These are phyloP conservation scores for Gymnocheta viridis DNA, from an alignment of 2,888 invertebrate species.

Conservation along the genomic window DNA sequence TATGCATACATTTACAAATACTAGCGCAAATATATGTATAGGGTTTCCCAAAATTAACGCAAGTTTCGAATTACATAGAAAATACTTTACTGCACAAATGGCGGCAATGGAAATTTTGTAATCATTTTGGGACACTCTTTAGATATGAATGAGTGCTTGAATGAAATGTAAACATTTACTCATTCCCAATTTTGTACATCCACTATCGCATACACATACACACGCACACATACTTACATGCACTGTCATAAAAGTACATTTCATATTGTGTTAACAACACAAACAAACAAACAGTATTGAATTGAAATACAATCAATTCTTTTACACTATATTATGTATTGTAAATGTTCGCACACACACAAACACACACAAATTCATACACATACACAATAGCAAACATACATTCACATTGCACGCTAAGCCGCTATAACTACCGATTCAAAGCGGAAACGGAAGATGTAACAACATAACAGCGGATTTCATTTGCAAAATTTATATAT, in stretches of 20 bases:
- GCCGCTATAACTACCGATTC: neutral
- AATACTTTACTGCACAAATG: too few relatives aligned
- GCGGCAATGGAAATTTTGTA: too few relatives aligned
- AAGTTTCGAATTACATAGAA: too few relatives aligned
- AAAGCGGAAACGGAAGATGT: conserved; percentile 58
- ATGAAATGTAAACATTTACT: conserved; percentile 17
- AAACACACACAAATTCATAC: neutral
- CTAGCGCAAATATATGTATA: too few relatives aligned
- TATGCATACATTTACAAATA: neutral
- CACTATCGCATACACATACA: neutral
- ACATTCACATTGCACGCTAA: neutral
- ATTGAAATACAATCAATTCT: conserved; percentile 49
- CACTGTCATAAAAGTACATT: conserved; percentile 9
- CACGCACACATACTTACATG: neutral
- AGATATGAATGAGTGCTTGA: conserved; percentile 7
- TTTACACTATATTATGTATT: conserved; percentile 22
- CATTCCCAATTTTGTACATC: conserved; percentile 33
- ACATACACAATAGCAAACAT: neutral
- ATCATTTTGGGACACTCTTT: too few relatives aligned
- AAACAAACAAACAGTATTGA: conserved; percentile 30
- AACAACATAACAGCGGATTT: conserved; percentile 56
- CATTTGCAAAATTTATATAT: conserved; percentile 41
- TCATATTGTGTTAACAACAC: conserved; percentile 51
- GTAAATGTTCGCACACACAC: neutral
- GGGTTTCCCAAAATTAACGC: too few relatives aligned